Base-by-base conservation (phyloP, 2,113 vertebrate genomes). In the Prionailurus viverrinus region DNA sequence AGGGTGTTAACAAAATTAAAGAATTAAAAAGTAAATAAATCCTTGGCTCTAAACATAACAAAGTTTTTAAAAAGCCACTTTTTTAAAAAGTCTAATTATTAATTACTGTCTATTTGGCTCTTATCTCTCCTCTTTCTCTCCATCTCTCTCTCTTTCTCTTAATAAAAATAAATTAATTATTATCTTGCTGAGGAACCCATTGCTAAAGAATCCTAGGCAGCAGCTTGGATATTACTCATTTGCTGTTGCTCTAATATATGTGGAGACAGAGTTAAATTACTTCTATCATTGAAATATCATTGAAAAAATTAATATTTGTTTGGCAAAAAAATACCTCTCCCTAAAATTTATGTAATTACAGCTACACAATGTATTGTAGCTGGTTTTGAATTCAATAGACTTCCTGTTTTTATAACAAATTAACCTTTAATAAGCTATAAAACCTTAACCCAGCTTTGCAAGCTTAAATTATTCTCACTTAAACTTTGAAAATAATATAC, bases 401-500 rank as follows among this genome's bases (percentile, higher is more conserved):
- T 39, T 76, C 4, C 9, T 16, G 12, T 76, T 93, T 97, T 88
- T 88, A 68, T 81, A 71, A 93, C 11, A 94, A 95, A 87, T 71
- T 88, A 90, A 83, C 10, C 51, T 91, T 81, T 93, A 80, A 55
- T 94, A 81, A 91, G 19, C 4, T 81, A n/a, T 66, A 48, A 84
- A 91, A 74, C 21, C 33, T 68, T 82, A 71, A 82, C 53, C 18
- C 89, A 91, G 21, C 19, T 81, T 82, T 33, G 61, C 0, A 93
- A 92, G 92, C 90, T 97, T 97, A 93, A 98, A 98, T 96, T 97
- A 94, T 82, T 98, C 79, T 68, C 91, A 80, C 86, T 98, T 98
- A 86, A 98, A 96, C 87, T 94, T 98, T 97, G 87, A 98, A 98
- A 97, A 82, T 6, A 92, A 85, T 95, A 97, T 97, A 78, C 39